Conservation (phyloP, 2,797 vertebrate species). For the Fringilla coelebs region DNA sequence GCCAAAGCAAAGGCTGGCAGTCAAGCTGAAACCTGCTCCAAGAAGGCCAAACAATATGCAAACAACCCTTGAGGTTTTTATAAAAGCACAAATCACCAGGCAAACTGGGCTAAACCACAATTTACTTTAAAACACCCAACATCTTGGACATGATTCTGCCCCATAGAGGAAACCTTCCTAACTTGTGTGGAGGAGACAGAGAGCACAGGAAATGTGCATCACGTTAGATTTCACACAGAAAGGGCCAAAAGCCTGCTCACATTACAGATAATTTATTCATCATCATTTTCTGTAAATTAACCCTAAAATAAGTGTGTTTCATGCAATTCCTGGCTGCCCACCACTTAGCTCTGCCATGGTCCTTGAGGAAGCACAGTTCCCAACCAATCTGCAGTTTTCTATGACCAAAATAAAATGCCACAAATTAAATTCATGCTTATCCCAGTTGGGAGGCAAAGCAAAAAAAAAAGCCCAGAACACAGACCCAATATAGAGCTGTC, state of each 20-base stretch:
- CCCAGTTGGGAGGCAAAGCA: not conserved
- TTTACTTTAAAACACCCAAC: not conserved
- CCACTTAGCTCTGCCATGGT: not conserved
- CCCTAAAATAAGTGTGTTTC: not conserved
- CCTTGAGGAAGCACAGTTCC: not conserved
- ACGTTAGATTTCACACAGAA: not conserved
- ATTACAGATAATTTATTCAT: not conserved
- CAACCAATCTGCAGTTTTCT: not conserved
- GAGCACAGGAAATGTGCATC: not conserved
- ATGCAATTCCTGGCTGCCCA: not conserved
- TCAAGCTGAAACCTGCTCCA: not conserved
- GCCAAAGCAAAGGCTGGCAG: not conserved
- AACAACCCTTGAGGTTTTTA: not conserved
- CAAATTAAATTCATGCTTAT: not conserved
- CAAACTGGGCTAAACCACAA: not conserved
- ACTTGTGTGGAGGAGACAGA: not conserved
- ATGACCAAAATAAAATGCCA: not conserved
- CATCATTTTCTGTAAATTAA: not conserved
- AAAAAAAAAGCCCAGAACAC: not conserved
- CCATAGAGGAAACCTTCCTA: not conserved
- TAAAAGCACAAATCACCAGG: not conserved
- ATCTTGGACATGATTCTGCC: not conserved
- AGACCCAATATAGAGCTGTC: not conserved
- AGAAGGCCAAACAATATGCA: not conserved
- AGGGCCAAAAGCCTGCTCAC: not conserved